Conservation (phyloP, 2,113 vertebrate species). For the Neotragus moschatus region DNA sequence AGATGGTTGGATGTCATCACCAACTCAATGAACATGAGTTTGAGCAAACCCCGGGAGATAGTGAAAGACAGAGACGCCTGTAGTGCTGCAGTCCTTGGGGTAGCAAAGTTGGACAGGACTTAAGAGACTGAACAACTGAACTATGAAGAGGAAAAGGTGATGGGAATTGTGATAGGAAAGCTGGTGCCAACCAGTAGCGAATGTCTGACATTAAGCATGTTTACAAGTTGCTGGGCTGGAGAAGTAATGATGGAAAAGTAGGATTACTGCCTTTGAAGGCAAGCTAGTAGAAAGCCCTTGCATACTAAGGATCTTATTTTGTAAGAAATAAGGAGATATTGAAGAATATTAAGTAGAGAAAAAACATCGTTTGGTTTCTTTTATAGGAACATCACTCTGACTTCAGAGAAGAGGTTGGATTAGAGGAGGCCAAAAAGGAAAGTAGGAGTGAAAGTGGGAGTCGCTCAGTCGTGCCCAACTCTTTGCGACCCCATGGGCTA, state of each 20-base stretch:
- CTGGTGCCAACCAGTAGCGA: not conserved
- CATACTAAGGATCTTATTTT: not conserved
- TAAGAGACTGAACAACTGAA: not conserved
- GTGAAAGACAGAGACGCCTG: not conserved
- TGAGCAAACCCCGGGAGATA: not conserved
- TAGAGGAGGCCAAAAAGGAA: not conserved
- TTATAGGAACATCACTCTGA: not conserved
- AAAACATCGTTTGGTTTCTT: not conserved
- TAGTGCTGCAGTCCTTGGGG: not conserved
- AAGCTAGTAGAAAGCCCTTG: not conserved
- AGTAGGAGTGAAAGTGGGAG: not conserved
- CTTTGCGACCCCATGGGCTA: not conserved
- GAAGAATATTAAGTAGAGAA: not conserved
- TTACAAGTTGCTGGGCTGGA: not conserved
- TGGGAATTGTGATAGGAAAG: not conserved
- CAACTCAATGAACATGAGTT: not conserved
- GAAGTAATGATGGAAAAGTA: not conserved
- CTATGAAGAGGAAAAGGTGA: not conserved
- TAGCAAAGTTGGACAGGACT: not conserved
- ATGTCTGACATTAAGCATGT: not conserved
- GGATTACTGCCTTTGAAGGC: not conserved
- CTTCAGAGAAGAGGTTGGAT: not conserved
- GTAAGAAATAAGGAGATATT: not conserved
- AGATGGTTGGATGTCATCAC: not conserved
- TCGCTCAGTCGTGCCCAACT: not conserved